These are phyloP conservation scores for Ptiloglossa arizonensis DNA, from an alignment of 1,140 invertebrate genomes.

Conservation along the genomic window DNA sequence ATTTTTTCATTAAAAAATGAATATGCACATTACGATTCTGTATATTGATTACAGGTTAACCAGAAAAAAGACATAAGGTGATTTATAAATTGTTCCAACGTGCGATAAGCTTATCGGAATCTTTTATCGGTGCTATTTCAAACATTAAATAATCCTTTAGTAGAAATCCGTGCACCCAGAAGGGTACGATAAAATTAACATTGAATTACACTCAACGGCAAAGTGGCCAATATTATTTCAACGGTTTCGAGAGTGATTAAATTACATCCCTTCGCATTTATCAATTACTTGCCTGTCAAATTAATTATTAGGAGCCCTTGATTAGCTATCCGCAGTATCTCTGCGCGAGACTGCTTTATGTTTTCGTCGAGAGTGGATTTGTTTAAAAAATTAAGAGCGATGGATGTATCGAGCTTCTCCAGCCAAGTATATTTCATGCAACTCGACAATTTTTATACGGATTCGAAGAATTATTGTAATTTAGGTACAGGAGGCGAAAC, in stretches of 20 bases:
- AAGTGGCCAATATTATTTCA: conserved; percentile 45
- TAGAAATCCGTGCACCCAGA: conserved; percentile 24
- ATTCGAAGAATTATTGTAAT: conserved; percentile 52
- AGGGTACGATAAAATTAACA: conserved; percentile 59
- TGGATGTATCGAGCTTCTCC: neutral
- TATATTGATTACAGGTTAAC: too few relatives aligned
- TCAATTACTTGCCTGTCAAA: neutral
- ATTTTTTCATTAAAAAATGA: too few relatives aligned
- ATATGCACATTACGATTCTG: too few relatives aligned
- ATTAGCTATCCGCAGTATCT: neutral
- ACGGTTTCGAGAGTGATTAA: conserved; percentile 21
- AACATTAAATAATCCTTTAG: conserved; percentile 25
- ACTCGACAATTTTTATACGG: conserved; percentile 44
- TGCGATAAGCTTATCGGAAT: conserved; percentile 6
- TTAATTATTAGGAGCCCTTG: neutral
- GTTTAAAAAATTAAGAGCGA: neutral
- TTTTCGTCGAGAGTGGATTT: neutral
- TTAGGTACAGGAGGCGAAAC: conserved; percentile 28
- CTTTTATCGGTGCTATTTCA: conserved; percentile 39
- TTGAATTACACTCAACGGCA: conserved; percentile 54
- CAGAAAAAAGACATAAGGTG: too few relatives aligned
- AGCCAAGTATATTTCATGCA: neutral
- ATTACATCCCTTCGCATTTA: too few relatives aligned
- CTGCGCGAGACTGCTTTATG: too few relatives aligned
- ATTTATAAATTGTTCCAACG: neutral